Percentiles rank a stretch among this genome's conserved stretches.
These are phyloP conservation scores for Rhagoletis zephyria DNA, from an alignment of 1,140 invertebrate species.

Conservation along the genomic window DNA sequence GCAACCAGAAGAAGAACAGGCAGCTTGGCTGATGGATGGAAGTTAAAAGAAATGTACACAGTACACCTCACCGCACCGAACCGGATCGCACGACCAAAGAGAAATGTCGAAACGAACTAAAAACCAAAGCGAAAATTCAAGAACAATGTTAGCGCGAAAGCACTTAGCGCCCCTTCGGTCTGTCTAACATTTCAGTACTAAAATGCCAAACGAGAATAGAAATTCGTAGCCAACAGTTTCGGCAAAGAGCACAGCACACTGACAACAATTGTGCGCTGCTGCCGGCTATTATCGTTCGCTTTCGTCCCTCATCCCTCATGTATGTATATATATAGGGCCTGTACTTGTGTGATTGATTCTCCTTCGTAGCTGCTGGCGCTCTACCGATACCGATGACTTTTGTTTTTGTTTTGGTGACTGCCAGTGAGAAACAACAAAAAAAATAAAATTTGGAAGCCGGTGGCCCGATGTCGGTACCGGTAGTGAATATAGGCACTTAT, in stretches of 20 bases:
- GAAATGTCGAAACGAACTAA: neutral
- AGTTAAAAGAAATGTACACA: neutral
- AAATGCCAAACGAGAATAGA: neutral
- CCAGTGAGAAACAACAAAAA: neutral
- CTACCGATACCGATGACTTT: neutral
- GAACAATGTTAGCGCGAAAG: conserved; percentile 15
- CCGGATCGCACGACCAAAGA: neutral
- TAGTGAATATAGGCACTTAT: neutral
- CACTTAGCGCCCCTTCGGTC: neutral
- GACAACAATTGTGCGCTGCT: neutral
- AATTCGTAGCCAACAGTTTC: neutral
- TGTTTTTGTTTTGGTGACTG: conserved; percentile 11
- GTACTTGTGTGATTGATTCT: neutral
- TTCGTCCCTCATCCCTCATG: neutral
- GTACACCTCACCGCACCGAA: neutral
- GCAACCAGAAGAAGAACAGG: conserved; percentile 22
- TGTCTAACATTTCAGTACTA: conserved; percentile 32
- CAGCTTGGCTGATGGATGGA: neutral
- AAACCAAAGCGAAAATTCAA: conserved; percentile 9
- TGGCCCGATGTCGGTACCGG: neutral
- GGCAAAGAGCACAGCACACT: neutral
- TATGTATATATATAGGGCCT: neutral
- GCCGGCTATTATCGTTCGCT: neutral
- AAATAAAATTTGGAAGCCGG: neutral
- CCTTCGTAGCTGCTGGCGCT: neutral